Base-by-base conservation (phyloP, 2,797 vertebrate genomes). In the Lithobates pipiens region DNA sequence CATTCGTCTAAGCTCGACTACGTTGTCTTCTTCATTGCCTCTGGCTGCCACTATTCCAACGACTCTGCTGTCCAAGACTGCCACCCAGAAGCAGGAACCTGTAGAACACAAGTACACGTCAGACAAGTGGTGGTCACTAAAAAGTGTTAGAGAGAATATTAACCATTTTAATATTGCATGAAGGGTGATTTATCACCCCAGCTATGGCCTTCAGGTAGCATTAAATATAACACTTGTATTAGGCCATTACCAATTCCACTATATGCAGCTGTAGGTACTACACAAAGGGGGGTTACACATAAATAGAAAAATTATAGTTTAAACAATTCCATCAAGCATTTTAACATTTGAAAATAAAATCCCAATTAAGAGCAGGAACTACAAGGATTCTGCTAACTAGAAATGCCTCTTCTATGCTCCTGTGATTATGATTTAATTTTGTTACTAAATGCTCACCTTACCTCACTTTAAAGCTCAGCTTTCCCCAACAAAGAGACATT, bases 31-130 rank as follows among this genome's bases (percentile, higher is more conserved):
- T 90, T 97, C 96, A 0, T 95, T 96, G 87, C 97, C 96, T 86
- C 97, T 94, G 0, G 98, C 98, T 0, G 97, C 98, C 89, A 99
- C 98, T 0, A 99, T 99, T 89, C 98, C 98, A 88, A 99, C 98
- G 79, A 99, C 97, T 0, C 95, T 96, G 88, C 98, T 97, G 0
- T 98, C 97, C 82, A 99, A 93, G 90, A 99, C 95, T 0, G 98
- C 98, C n/a, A 99, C 98, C 98, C 98, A 99, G 95, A 99, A 99
- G 90, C 97, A 96, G 90, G 97, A 99, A 84, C 98, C 98, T 99
- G 94, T 0, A 3, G 88, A 88, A 83, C 16, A 93, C 1, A 91
- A 86, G 86, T 79, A 44, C n/a, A 77, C 3, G 61, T 85, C 16
- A 85, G 27, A 10, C 32, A 65, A 61, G 54, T 5, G 21, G 23